Evolutionary conservation across 2,888 invertebrate genomes (phyloP).

Genomic region (Oscheius sp.): DNA sequence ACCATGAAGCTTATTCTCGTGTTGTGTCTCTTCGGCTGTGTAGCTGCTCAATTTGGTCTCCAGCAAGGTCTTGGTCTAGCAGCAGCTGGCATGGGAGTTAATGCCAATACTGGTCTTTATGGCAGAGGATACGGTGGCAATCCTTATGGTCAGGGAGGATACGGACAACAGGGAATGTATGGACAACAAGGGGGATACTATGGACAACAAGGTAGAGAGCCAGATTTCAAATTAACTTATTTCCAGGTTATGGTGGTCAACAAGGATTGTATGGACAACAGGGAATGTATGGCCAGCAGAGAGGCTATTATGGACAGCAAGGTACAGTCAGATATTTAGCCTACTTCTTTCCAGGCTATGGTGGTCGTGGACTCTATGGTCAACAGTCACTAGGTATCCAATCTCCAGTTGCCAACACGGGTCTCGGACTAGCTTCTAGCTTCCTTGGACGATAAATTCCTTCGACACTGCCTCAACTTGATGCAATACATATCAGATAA

Average conservation of each 20-base stretch:
- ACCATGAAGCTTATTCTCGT: constrained; percentile 17
- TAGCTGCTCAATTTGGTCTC: constrained; percentile 13
- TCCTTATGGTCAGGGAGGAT: constrained; percentile 8
- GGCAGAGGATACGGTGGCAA: not conserved
- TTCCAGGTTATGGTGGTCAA: constrained; percentile 2
- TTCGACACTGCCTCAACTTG: not conserved
- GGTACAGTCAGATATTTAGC: not conserved
- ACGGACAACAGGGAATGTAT: not conserved
- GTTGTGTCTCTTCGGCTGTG: constrained; percentile 8
- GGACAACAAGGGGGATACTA: not conserved
- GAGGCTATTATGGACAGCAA: constrained; percentile 4
- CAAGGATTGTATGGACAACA: constrained; percentile 16
- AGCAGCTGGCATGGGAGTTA: not conserved
- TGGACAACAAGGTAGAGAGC: not conserved
- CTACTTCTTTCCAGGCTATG: not conserved
- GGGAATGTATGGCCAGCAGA: constrained; percentile 3
- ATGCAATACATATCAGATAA: not conserved
- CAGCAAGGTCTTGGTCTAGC: constrained; percentile 2
- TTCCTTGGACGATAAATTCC: not conserved
- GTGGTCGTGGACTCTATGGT: too few relatives aligned
- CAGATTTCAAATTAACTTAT: not conserved
- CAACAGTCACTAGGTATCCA: too few relatives aligned
- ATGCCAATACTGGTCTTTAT: not conserved
- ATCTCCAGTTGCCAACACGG: not conserved
- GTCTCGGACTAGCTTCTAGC: not conserved